phyloP scores from a whole-genome alignment of 2,113 vertebrate genomes.

The Taxidea taxus region DNA sequence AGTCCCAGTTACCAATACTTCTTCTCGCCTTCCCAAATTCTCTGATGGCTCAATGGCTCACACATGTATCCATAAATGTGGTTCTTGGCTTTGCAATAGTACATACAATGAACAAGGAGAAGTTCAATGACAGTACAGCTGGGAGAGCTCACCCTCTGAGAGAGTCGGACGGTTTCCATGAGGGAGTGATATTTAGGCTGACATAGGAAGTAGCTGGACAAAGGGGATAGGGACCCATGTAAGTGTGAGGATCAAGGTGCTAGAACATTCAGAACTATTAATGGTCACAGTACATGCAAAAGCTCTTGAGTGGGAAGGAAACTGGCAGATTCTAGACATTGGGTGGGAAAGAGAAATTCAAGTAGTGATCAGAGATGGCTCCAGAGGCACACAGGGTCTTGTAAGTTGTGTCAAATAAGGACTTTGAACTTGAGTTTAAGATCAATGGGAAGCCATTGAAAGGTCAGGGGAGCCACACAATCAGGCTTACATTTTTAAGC shows the following conservation, averaged over 20 bases:
- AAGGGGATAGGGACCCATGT: background rate
- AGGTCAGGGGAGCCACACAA: background rate
- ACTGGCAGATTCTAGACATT: background rate
- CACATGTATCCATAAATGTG: background rate
- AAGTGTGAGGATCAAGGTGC: background rate
- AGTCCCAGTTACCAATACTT: background rate
- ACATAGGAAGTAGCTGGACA: background rate
- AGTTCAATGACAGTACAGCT: background rate
- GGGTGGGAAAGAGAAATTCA: background rate
- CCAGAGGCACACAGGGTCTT: background rate
- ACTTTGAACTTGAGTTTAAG: background rate
- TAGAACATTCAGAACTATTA: background rate
- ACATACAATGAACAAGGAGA: background rate
- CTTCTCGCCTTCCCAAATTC: background rate
- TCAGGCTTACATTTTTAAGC: background rate
- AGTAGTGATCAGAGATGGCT: too few relatives aligned
- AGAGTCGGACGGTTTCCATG: background rate
- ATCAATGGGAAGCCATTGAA: background rate
- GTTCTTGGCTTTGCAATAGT: background rate
- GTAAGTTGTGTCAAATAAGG: background rate
- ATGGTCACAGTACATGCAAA: background rate
- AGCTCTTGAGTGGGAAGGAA: background rate
- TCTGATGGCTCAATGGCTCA: background rate
- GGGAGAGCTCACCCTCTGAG: background rate
- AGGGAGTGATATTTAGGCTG: background rate